A percentile compares a stretch with the other conserved stretches of the same genome.
Evolutionary conservation across 2,797 vertebrate genomes (phyloP).

Genomic region (Enteromius viviparus): DNA sequence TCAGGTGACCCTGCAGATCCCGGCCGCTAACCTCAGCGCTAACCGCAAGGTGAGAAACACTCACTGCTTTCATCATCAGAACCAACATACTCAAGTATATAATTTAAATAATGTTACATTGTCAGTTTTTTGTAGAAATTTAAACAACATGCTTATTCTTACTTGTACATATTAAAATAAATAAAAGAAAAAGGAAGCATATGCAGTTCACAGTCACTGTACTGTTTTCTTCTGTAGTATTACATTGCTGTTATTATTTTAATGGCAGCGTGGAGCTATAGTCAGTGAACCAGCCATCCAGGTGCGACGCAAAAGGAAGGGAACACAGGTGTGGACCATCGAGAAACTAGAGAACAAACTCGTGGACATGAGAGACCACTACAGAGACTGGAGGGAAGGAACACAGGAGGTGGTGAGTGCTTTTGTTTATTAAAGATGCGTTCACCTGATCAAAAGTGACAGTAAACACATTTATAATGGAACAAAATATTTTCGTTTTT

Average conservation of each 20-base stretch:
- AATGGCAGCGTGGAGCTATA: slow-evolving; percentile 87
- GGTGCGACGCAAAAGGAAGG: slow-evolving; percentile 89
- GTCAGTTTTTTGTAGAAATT: too few species aligned
- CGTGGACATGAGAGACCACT: slow-evolving; percentile 97
- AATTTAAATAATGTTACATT: too few species aligned
- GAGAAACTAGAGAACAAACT: slow-evolving; percentile 98
- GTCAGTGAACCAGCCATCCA: slow-evolving; percentile 98
- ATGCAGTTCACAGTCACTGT: not conserved
- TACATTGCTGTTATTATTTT: not conserved
- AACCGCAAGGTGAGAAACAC: slow-evolving; percentile 89
- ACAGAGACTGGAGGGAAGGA: slow-evolving; percentile 95
- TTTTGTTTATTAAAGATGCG: not conserved
- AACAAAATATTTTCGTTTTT: not conserved
- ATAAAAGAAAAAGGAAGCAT: too few species aligned
- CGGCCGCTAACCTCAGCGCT: slow-evolving; percentile 95
- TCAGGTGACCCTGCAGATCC: slow-evolving; percentile 98
- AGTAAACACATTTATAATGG: not conserved
- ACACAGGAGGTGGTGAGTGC: slow-evolving; percentile 79
- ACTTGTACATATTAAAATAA: too few species aligned
- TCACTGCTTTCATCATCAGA: too few species aligned
- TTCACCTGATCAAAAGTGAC: not conserved
- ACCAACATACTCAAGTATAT: too few species aligned
- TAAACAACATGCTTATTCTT: too few species aligned
- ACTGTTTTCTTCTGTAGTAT: not conserved
- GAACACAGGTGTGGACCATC: slow-evolving; percentile 96